Conservation (phyloP, 1,140 invertebrate species). For the Drosophila lacteicornis region DNA sequence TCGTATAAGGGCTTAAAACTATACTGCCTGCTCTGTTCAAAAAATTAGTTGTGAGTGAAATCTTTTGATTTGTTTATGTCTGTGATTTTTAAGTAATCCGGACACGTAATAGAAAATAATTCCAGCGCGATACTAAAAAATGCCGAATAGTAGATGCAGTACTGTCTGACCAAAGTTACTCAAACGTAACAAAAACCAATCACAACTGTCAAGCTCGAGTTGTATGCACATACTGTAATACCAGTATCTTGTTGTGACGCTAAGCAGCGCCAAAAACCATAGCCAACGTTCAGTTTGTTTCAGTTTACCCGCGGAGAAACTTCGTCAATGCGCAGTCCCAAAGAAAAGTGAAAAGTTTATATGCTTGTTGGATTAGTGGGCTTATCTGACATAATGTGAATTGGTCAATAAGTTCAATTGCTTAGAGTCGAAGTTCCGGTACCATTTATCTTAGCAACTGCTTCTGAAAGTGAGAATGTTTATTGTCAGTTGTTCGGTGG, state of each 20-base stretch:
- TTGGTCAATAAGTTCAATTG: slow-evolving; percentile 21
- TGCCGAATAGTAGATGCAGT: slow-evolving; percentile 1
- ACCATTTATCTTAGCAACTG: not conserved
- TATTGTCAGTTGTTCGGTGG: not conserved
- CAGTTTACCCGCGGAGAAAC: slow-evolving; percentile 52
- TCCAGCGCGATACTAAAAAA: slow-evolving; percentile 3
- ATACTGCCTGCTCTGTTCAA: not conserved
- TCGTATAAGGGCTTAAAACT: too few species aligned
- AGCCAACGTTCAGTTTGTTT: slow-evolving; percentile 38
- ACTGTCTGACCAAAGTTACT: slow-evolving; percentile 6
- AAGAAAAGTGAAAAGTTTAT: slow-evolving; percentile 51
- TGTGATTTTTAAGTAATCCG: not conserved
- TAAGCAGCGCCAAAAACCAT: slow-evolving; percentile 40
- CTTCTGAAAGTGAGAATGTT: slow-evolving; percentile 12
- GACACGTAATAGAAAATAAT: not conserved
- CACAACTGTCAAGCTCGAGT: slow-evolving; percentile 6
- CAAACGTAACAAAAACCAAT: slow-evolving; percentile 36
- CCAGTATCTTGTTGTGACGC: slow-evolving; percentile 11
- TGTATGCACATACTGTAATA: slow-evolving; percentile 35
- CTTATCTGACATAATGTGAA: slow-evolving; percentile 29
- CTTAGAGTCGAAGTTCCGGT: not conserved
- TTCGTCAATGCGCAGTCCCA: slow-evolving; percentile 16
- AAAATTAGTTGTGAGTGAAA: not conserved
- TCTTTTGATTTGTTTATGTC: not conserved
- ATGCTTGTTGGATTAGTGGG: slow-evolving; percentile 20